Evolutionary conservation across 2,113 vertebrate genomes (phyloP).

Genomic region (Dunckerocampus dactyliophorus): DNA sequence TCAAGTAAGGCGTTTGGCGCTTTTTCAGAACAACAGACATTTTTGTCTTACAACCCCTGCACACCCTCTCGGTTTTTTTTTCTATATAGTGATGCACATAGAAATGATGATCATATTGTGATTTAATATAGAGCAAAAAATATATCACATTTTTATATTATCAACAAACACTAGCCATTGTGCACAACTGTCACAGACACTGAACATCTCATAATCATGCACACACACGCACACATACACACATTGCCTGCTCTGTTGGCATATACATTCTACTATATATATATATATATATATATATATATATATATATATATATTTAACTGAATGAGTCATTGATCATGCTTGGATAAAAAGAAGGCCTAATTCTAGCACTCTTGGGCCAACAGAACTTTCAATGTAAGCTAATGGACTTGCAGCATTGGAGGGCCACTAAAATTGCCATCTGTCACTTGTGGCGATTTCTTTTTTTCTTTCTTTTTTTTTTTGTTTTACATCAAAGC

Average conservation of each 20-base stretch:
- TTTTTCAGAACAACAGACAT: conserved; percentile 82
- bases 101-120: conserved; percentile 42
- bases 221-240: conserved; percentile 35
- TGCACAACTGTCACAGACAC: conserved; percentile 64
- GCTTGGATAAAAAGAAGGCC: conserved; percentile 63
- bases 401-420: conserved; percentile 98
- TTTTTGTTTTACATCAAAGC: conserved; percentile 80
- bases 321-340: conserved; percentile 67
- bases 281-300: conserved; percentile 26
- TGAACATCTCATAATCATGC: conserved; percentile 60
- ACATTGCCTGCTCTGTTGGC: conserved; percentile 56
- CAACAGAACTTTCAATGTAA: conserved; percentile 85
- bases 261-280: conserved; percentile 52
- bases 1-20: conserved; percentile 94
- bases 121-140: conserved; percentile 54
- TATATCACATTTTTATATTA: conserved; percentile 32
- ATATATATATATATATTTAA: conserved; percentile 31
- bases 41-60: conserved; percentile 70
- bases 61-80: conserved; percentile 76
- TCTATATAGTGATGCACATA: conserved; percentile 57
- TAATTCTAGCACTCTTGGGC: conserved; percentile 71
- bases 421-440: conserved; percentile 99
- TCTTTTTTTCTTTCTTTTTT: conserved; percentile 60
- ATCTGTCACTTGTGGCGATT: conserved; percentile 93
- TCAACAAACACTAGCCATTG: conserved; percentile 66